Evolutionary conservation across 1,140 invertebrate genomes (phyloP).

Genomic region (Mactra quadrangularis): DNA sequence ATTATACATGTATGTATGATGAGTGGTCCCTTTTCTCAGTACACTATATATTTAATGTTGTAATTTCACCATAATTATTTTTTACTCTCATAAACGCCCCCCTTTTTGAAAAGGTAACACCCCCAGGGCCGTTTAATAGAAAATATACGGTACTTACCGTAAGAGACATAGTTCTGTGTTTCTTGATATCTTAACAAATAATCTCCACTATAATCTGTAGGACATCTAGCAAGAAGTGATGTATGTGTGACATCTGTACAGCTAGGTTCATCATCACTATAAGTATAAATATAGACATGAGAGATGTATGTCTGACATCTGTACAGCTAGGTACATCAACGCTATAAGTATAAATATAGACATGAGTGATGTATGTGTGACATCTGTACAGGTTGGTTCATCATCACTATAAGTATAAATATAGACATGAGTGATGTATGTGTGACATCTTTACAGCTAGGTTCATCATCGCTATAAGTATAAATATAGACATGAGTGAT

Average conservation of each 20-base stretch:
- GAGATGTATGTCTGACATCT: not conserved
- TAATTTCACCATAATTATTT: no score
- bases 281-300: conserved; percentile 32
- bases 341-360: no score
- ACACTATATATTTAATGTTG: no score
- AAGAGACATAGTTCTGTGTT: conserved; percentile 17
- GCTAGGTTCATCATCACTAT: not conserved
- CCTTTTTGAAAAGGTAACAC: no score
- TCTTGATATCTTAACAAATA: conserved; percentile 19
- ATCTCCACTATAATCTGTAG: conserved; percentile 23
- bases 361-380: conserved; percentile 3
- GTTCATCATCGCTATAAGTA: no score
- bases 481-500: no score
- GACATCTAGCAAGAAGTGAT: conserved; percentile 24
- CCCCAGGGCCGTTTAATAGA: no score
- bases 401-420: no score
- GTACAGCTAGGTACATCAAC: conserved; percentile 1
- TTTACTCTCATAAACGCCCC: no score
- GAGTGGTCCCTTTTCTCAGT: no score
- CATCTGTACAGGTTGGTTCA: conserved; percentile 4
- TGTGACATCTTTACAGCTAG: not conserved
- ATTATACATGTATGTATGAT: no score
- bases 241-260: conserved; percentile 12
- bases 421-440: conserved; percentile 14
- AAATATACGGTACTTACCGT: no score